phyloP scores from a whole-genome alignment of 2,113 vertebrate species.

The Crotalus tigris region DNA sequence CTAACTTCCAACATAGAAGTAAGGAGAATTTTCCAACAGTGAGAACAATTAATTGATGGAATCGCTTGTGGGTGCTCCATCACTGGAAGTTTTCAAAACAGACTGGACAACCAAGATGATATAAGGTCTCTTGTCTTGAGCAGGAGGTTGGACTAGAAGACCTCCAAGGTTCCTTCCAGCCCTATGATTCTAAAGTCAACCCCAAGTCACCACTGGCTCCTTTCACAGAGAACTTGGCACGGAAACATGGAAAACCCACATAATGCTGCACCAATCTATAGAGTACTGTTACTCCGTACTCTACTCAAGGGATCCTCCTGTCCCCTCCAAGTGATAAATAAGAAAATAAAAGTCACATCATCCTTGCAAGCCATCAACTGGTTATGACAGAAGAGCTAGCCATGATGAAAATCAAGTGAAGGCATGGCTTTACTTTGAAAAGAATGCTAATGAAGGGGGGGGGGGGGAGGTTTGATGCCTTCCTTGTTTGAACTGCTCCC shows the following conservation, averaged over 20 bases:
- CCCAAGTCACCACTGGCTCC: constrained; percentile 47
- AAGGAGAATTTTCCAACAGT: too few species aligned
- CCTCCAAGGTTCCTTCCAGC: not conserved
- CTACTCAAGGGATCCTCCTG: constrained; percentile 47
- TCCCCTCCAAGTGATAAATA: constrained; percentile 1
- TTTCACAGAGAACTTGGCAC: constrained; percentile 40
- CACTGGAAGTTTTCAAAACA: not conserved
- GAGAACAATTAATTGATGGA: too few species aligned
- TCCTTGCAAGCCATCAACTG: constrained; percentile 29
- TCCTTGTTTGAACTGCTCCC: constrained; percentile 7
- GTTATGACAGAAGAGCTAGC: constrained; percentile 38
- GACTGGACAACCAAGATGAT: not conserved
- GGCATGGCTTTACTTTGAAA: constrained; percentile 16
- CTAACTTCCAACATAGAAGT: too few species aligned
- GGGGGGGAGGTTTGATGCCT: not conserved
- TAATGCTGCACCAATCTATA: constrained; percentile 45
- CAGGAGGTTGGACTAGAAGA: not conserved
- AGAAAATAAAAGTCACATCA: constrained; percentile 36
- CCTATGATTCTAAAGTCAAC: constrained; percentile 31
- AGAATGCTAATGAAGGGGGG: constrained; percentile 30
- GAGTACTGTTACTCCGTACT: constrained; percentile 8
- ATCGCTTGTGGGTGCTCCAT: too few species aligned
- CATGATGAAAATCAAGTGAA: constrained; percentile 22
- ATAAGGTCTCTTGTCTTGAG: not conserved
- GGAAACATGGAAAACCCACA: constrained; percentile 50